Percentiles rank a stretch among this genome's conserved stretches.
Evolutionary conservation across 2,113 vertebrate genomes (phyloP).

Genomic region (Periophthalmodon schlosseri): DNA sequence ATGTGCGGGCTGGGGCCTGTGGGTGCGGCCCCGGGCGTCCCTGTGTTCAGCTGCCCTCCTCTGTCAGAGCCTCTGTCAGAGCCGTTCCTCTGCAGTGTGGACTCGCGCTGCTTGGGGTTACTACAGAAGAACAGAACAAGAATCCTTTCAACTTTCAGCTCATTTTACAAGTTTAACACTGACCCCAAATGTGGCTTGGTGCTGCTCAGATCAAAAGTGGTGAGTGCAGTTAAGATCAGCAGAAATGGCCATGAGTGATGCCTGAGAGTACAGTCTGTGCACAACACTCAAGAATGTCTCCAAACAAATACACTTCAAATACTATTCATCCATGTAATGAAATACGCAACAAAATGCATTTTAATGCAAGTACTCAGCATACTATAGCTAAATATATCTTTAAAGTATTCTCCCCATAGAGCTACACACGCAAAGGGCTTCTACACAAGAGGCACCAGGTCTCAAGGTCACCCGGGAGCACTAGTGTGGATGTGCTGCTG

Average conservation of each 20-base stretch:
- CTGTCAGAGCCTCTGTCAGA: conserved; percentile 33
- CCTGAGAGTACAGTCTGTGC: conserved; percentile 22
- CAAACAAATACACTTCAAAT: too few species aligned
- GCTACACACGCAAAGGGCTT: background rate
- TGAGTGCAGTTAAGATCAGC: background rate
- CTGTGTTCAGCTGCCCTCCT: conserved; percentile 73
- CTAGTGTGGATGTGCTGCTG: conserved; percentile 46
- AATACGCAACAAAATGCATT: too few species aligned
- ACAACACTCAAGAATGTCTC: conserved; percentile 35
- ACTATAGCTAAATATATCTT: too few species aligned
- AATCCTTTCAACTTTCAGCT: background rate
- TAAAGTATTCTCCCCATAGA: too few species aligned
- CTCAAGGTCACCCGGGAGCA: conserved; percentile 44
- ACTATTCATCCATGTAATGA: too few species aligned
- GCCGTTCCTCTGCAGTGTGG: conserved; percentile 80
- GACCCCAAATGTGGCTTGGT: background rate
- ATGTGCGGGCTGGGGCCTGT: conserved; percentile 89
- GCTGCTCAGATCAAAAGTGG: background rate
- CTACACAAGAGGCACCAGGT: conserved; percentile 36
- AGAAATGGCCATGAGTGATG: conserved; percentile 18
- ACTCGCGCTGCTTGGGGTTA: conserved; percentile 82
- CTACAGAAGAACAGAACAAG: conserved; percentile 57
- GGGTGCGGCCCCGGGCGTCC: conserved; percentile 70
- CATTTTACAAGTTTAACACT: background rate
- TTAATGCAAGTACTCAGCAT: too few species aligned